Evolutionary conservation across 2,797 vertebrate species (phyloP).

Genomic region (Sparus aurata): DNA sequence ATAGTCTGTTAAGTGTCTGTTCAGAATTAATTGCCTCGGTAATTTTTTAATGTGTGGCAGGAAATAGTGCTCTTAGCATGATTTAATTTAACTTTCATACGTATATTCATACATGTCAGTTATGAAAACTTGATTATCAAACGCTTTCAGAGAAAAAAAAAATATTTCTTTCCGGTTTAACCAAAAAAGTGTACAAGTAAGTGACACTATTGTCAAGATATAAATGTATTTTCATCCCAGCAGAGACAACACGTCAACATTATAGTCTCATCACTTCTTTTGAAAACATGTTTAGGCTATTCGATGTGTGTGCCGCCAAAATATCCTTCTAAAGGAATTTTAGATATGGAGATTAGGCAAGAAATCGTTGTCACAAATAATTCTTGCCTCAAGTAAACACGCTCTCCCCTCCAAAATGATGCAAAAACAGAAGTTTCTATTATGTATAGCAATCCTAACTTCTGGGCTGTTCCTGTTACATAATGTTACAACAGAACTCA

Average conservation of each 20-base stretch:
- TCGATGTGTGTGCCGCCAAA: neutral
- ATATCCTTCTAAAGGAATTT: constrained; percentile 26
- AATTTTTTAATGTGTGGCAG: constrained; percentile 19
- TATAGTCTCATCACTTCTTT: neutral
- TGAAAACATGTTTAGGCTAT: constrained; percentile 2
- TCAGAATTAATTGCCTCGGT: neutral
- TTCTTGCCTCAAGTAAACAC: constrained; percentile 6
- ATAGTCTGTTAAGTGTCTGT: constrained; percentile 16
- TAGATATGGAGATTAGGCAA: constrained; percentile 16
- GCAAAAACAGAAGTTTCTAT: constrained; percentile 1
- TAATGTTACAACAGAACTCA: neutral
- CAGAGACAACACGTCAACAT: constrained; percentile 7
- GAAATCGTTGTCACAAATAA: constrained; percentile 1
- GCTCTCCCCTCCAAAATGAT: neutral
- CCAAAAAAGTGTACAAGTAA: neutral
- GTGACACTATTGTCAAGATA: neutral
- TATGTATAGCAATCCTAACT: neutral
- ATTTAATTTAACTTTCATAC: constrained; percentile 4
- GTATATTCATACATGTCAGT: neutral
- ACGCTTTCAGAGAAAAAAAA: neutral
- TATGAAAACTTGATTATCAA: neutral
- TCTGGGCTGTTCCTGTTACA: neutral
- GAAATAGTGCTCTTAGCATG: neutral
- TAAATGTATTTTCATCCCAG: neutral
- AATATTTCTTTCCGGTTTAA: neutral